Conservation (phyloP, 2,797 vertebrate species). For the Gymnocypris eckloni region DNA sequence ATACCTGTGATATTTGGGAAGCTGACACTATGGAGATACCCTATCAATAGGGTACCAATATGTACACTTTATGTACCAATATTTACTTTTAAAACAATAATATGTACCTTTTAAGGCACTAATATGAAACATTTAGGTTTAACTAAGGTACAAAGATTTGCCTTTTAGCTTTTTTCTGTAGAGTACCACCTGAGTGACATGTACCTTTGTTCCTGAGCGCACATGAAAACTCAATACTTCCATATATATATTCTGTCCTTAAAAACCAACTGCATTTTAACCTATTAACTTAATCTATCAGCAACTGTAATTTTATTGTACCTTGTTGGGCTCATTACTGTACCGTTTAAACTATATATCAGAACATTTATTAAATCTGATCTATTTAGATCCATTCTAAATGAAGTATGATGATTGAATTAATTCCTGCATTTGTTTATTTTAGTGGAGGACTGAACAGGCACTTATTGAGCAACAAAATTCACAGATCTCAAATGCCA, state of each 20-base stretch:
- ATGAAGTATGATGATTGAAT: not conserved
- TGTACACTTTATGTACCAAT: not conserved
- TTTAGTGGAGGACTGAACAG: slow-evolving; percentile 85
- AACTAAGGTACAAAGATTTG: not conserved
- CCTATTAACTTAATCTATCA: not conserved
- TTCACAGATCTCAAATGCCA: slow-evolving; percentile 70
- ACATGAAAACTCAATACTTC: not conserved
- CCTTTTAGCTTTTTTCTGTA: not conserved
- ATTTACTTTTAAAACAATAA: too few relatives aligned
- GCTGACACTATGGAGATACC: not conserved
- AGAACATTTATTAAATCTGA: not conserved
- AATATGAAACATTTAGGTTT: not conserved
- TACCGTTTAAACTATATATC: not conserved
- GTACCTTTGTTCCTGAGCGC: too few relatives aligned
- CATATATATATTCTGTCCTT: too few relatives aligned
- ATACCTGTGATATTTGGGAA: too few relatives aligned
- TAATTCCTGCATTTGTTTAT: not conserved
- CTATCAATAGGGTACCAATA: not conserved
- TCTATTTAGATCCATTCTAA: not conserved
- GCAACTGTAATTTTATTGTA: not conserved
- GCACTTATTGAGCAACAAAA: slow-evolving; percentile 78
- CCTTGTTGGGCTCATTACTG: not conserved
- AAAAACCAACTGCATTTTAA: not conserved
- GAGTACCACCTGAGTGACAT: not conserved
- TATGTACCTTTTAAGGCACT: not conserved